phyloP scores from a whole-genome alignment of 1,140 invertebrate genomes.

The Drosophila equinoxialis region DNA sequence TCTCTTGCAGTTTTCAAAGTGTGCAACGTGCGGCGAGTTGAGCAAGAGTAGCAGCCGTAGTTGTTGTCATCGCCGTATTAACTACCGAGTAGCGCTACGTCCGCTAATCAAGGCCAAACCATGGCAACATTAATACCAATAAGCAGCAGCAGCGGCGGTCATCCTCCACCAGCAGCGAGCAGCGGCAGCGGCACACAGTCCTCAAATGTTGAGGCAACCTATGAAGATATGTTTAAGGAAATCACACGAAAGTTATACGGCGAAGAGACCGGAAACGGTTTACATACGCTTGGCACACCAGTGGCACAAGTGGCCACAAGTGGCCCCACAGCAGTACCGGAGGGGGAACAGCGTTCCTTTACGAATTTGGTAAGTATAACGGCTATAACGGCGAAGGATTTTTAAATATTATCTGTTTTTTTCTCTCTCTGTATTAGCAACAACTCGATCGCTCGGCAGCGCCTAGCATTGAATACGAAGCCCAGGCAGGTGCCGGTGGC shows the following conservation, averaged over 20 bases:
- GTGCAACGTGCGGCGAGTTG: conserved; percentile 58
- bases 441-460: conserved; percentile 80
- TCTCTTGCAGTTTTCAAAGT: conserved; percentile 58
- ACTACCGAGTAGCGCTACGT: conserved; percentile 41
- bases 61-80: conserved; percentile 3
- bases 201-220: conserved; percentile 83
- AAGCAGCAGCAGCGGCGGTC: conserved; percentile 48
- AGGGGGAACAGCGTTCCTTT: conserved; percentile 82
- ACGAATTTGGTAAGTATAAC: conserved; percentile 76
- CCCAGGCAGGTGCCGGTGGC: conserved; percentile 52
- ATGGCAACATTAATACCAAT: conserved; percentile 83
- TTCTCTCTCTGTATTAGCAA: conserved; percentile 43
- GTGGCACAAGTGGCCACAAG: conserved; percentile 82
- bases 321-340: conserved; percentile 80
- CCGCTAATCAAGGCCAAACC: conserved; percentile 71
- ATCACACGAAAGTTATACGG: conserved; percentile 95
- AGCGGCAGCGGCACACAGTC: conserved; percentile 59
- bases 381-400: neutral
- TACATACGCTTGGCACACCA: conserved; percentile 83
- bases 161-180: conserved; percentile 58
- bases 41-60: conserved; percentile 45
- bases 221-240: conserved; percentile 87
- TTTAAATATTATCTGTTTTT: neutral
- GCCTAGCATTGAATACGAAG: conserved; percentile 81
- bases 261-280: conserved; percentile 88